A percentile compares a stretch with the other conserved stretches of the same genome.
phyloP scores from a whole-genome alignment of 2,113 vertebrate species.

The Cheilinus undulatus region DNA sequence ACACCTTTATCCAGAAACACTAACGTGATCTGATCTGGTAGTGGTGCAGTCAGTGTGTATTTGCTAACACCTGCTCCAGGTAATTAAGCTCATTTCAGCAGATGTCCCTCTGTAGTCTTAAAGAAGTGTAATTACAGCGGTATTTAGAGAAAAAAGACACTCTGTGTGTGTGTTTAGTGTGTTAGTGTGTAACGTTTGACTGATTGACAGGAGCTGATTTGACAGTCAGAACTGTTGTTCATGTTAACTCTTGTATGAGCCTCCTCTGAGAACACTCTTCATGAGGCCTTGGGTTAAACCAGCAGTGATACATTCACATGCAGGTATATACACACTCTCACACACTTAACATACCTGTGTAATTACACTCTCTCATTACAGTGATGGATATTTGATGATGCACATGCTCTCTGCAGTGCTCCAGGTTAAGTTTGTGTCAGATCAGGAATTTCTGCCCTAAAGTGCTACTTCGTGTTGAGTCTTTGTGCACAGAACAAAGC shows the following conservation, averaged over 20 bases:
- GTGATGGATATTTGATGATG: conserved; percentile 3
- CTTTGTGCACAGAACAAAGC: too few species aligned
- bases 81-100: conserved; percentile 44
- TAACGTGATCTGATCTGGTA: conserved; percentile 12
- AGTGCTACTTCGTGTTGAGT: too few species aligned
- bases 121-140: conserved; percentile 49
- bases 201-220: conserved; percentile 28
- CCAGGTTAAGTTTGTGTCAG: too few species aligned
- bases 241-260: not conserved
- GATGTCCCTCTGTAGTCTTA: conserved; percentile 15
- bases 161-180: conserved; percentile 9
- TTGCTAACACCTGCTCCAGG: conserved; percentile 26
- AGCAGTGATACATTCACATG: not conserved
- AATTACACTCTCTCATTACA: conserved; percentile 2
- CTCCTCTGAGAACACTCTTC: not conserved
- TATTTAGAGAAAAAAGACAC: conserved; percentile 31
- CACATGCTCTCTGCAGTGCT: too few species aligned
- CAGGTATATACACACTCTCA: not conserved
- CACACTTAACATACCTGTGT: conserved; percentile 9
- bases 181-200: not conserved
- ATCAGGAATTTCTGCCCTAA: too few species aligned
- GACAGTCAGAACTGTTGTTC: conserved; percentile 20
- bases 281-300: conserved; percentile 11
- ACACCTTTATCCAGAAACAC: conserved; percentile 14
- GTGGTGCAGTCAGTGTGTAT: conserved; percentile 10